Evolutionary conservation across 37 sponge, comb jelly and placozoan species (phyloP).

Genomic region (Amphimedon queenslandica): DNA sequence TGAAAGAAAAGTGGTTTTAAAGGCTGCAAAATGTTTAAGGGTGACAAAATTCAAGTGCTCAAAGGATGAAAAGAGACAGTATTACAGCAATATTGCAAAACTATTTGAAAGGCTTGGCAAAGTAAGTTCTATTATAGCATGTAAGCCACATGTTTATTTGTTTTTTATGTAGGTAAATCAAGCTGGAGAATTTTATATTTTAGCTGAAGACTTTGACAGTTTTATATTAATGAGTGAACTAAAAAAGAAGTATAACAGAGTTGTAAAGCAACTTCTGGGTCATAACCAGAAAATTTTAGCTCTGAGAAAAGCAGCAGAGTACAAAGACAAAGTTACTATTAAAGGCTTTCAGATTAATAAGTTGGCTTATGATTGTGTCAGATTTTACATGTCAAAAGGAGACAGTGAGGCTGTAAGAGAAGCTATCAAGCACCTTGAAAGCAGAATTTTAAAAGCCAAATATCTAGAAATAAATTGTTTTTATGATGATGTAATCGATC

Average conservation of each 20-base stretch:
- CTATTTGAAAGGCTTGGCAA: constrained; percentile 9
- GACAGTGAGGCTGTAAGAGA: not conserved
- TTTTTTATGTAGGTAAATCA: not conserved
- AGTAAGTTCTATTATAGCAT: constrained; percentile 4
- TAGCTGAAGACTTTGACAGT: not conserved
- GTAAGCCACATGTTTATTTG: not conserved
- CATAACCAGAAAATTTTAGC: not conserved
- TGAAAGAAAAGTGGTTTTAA: not conserved
- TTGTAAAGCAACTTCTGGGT: not conserved
- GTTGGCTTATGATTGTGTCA: not conserved
- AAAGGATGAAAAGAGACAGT: too few relatives aligned
- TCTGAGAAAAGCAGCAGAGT: not conserved
- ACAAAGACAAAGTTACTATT: not conserved
- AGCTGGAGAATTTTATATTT: not conserved
- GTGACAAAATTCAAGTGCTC: too few relatives aligned
- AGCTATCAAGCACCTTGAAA: not conserved
- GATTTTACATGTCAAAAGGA: not conserved
- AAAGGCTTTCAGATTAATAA: not conserved
- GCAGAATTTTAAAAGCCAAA: not conserved
- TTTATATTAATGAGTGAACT: not conserved
- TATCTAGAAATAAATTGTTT: not conserved
- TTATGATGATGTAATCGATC: not conserved
- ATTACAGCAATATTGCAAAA: not conserved
- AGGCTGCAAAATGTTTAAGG: constrained; percentile 13
- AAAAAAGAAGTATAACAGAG: not conserved